Percentiles rank a stretch among this genome's conserved stretches.
phyloP scores from a whole-genome alignment of 2,113 vertebrate genomes.

The Dromaius novaehollandiae region DNA sequence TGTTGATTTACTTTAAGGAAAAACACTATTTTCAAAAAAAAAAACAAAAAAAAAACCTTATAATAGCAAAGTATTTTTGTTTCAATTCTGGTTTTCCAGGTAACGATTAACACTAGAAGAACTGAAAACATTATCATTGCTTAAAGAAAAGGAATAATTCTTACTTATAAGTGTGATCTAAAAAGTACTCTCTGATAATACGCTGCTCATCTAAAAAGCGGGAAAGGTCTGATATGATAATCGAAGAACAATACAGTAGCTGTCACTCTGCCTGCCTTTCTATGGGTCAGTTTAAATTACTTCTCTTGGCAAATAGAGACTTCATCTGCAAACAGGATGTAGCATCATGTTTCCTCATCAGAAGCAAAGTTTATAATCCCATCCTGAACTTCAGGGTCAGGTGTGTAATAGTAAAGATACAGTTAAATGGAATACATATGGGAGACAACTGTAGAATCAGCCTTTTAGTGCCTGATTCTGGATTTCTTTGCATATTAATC shows the following conservation, averaged over 20 bases:
- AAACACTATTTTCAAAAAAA: not conserved
- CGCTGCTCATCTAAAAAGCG: not conserved
- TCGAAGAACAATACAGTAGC: not conserved
- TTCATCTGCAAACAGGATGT: no score
- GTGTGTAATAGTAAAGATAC: not conserved
- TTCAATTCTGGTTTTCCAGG: not conserved
- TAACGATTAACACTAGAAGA: not conserved
- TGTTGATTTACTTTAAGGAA: not conserved
- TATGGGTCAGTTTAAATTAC: not conserved
- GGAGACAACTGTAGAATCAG: not conserved
- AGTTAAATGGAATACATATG: not conserved
- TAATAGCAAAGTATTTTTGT: not conserved
- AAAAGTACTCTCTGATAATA: not conserved
- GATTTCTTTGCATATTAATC: not conserved
- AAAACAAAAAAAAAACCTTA: not conserved
- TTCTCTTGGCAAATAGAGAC: not conserved
- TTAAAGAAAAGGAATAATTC: not conserved
- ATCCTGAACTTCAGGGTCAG: not conserved
- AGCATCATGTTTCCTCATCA: no score
- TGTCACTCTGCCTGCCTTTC: not conserved
- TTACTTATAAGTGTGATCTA: not conserved
- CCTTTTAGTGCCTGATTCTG: not conserved
- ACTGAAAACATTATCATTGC: not conserved
- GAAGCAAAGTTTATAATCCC: no score
- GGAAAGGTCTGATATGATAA: not conserved